Percentiles rank a stretch among this genome's conserved stretches.
These are phyloP conservation scores for Oithona nana DNA, from an alignment of 2,888 invertebrate genomes.

Conservation along the genomic window DNA sequence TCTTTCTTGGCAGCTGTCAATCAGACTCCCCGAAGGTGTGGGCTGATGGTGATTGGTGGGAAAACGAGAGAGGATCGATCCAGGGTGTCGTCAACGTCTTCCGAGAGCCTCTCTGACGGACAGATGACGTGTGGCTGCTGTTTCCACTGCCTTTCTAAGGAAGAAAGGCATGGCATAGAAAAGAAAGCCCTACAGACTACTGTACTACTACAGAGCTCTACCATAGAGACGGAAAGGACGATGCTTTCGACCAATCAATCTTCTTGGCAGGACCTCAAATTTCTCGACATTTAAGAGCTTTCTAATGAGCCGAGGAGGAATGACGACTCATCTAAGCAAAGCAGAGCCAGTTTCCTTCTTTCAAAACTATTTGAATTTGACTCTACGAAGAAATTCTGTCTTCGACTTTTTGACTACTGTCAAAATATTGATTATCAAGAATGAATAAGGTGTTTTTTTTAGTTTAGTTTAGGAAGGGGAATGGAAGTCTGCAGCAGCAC, in stretches of 20 bases:
- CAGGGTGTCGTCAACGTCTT: neutral
- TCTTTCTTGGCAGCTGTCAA: neutral
- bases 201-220: too few relatives aligned
- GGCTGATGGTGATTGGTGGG: neutral
- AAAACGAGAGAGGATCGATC: neutral
- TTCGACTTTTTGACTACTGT: too few relatives aligned
- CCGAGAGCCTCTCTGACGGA: neutral
- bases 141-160: neutral
- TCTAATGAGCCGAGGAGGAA: neutral
- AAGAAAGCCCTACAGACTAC: neutral
- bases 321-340: too few relatives aligned
- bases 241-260: neutral
- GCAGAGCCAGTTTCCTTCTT: too few relatives aligned
- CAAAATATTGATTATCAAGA: too few relatives aligned
- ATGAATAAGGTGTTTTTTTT: too few relatives aligned
- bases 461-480: too few relatives aligned
- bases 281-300: neutral
- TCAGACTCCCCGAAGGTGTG: neutral
- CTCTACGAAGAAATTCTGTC: too few relatives aligned
- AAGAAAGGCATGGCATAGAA: neutral
- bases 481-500: too few relatives aligned
- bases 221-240: neutral
- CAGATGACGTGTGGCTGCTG: neutral
- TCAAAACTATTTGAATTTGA: too few relatives aligned
- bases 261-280: neutral